Base-by-base conservation (phyloP, 1,140 invertebrate genomes). In the Sinella curviseta region DNA sequence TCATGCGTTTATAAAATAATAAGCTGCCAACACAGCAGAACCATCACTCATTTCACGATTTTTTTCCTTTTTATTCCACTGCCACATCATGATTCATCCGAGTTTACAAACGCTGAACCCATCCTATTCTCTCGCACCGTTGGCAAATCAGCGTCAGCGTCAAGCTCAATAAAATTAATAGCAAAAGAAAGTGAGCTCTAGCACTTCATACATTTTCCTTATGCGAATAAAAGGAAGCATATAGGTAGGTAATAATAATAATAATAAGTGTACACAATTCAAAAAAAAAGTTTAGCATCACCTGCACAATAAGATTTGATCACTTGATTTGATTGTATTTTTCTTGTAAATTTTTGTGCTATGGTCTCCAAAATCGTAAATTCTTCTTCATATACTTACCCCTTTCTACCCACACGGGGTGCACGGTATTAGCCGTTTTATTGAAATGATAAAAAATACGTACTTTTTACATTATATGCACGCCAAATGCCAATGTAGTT, bases 1-100 rank as follows among this genome's bases (percentile, higher is more conserved):
- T 26, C 12, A 31, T 8, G 12, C 8, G 8, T 70, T 70, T 30
- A 70, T 70, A 70, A 33, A 70, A 33, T 70, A 70, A 70, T 31
- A 70, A 70, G 8, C 65, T 70, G 65, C 65, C 65, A 70, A 70
- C 65, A 70, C 65, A 70, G 8, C 28, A 70, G 3, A 12, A 70
- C n/a, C 12, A 12, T 70, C 2, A 30, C 2, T 2, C 12, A 70
- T 33, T 70, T 70, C 65, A 17, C 12, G 1, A 30, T 70, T 33
- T 70, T 33, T 70, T 33, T 60, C 55, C n/a, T n/a, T n/a, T n/a
- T n/a, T n/a, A 8, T 48, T 17, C 55, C 12, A 60, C 8, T 60
- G 12, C 55, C 55, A 60, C 55, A n/a, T 60, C 55, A 60, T 60
- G 55, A 60, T 60, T 60, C 55, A 60, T 60, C 4, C 55, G n/a